Evolutionary conservation across 2,113 vertebrate species (phyloP), one percentile per base, ranked within the genome.

Genomic region (Neolamprologus caudopunctatus): DNA sequence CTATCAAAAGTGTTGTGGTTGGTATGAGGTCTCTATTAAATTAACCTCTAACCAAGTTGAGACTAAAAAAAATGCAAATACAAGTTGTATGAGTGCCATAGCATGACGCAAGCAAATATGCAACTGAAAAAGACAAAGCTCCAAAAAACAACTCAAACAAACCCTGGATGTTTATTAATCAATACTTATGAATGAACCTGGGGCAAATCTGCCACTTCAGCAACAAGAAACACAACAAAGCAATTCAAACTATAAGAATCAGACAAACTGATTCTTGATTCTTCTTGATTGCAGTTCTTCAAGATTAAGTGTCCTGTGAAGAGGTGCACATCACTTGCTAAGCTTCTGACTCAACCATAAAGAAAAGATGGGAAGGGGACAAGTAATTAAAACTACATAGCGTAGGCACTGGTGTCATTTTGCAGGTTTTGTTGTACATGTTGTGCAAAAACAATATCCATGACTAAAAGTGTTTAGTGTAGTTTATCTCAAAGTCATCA

Each of bases 1-100:
- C 90, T 88, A 89, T 91, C 90, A 87, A 51, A 92, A 85, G 75
- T 82, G 81, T 28, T 28, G 79, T 53, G 24, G 28, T 86, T 92
- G 86, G 63, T 79, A 85, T 31, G 31, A 85, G 7, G 37, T 53
- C 86, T 90, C 66, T 78, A 79, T 85, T 57, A 84, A 83, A 92
- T 91, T 86, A 91, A 92, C 81, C 83, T 53, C 85, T 17, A 17
- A 83, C 73, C 66, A 84, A 75, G 68, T 28, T 81, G 19, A 54
- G 40, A 90, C 12, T 45, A 81, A 88, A 31, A 31, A 31, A 50
- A 45, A 82, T 85, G 7, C 7, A 86, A 84, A 90, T 45, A 16
- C 24, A 78, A 68, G 51, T 28, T 81, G 17, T n/a, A 16, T 71
- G 16, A 81, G 37, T 81, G 31, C 33, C 35, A 24, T 14, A 50